A percentile compares a stretch with the other conserved stretches of the same genome.
phyloP scores from a whole-genome alignment of 2,113 vertebrate species.

The Megaceryle maxima region DNA sequence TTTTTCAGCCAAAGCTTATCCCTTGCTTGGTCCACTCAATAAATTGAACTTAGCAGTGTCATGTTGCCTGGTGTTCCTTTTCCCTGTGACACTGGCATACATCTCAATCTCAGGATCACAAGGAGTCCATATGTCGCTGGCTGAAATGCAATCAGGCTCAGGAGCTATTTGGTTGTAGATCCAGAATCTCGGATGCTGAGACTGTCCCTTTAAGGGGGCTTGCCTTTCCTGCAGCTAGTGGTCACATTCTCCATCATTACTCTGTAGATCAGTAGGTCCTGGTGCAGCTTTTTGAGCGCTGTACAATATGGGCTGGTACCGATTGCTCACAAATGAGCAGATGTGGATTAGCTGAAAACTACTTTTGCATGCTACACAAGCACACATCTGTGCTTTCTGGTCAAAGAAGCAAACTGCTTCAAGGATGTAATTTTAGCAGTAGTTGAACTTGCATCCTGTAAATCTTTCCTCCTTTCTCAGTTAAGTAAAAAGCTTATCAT shows the following conservation, averaged over 20 bases:
- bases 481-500: not conserved
- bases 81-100: not conserved
- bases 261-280: not conserved
- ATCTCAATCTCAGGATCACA: not conserved
- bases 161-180: not conserved
- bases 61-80: not conserved
- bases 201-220: not conserved
- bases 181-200: not conserved
- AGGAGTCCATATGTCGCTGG: not conserved
- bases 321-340: not conserved
- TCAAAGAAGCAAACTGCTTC: not conserved
- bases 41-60: not conserved
- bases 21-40: rapidly evolving
- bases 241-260: not conserved
- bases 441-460: not conserved
- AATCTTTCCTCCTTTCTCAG: not conserved
- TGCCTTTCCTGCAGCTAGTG: not conserved
- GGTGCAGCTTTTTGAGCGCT: not conserved
- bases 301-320: not conserved
- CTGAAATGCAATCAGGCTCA: not conserved
- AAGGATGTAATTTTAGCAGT: not conserved
- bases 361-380: not conserved
- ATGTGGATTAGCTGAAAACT: not conserved
- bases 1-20: not conserved
- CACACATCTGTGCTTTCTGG: not conserved